Percentiles rank a stretch among this genome's conserved stretches.
These are phyloP conservation scores for Dryobota labecula DNA, from an alignment of 2,888 invertebrate species.

Conservation along the genomic window DNA sequence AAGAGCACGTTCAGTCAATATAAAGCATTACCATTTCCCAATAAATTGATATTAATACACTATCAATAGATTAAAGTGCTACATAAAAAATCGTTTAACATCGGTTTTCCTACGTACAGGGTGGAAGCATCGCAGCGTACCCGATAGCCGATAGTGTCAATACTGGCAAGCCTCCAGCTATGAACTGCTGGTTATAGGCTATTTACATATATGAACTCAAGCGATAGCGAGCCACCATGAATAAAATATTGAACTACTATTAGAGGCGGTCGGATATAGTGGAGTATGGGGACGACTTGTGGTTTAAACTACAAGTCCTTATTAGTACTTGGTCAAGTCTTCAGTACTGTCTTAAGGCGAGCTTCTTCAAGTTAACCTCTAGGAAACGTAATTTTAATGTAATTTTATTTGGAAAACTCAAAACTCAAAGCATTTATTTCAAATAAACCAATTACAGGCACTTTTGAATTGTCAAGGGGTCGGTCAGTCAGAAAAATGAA, in stretches of 20 bases:
- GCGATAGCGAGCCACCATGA: constrained; percentile 61
- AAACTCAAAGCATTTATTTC: no score
- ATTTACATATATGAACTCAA: constrained; percentile 77
- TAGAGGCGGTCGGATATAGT: constrained; percentile 23
- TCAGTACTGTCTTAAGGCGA: no score
- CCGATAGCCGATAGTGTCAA: constrained; percentile 81
- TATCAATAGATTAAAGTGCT: constrained; percentile 47
- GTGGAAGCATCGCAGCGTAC: constrained; percentile 57
- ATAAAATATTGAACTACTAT: constrained; percentile 60
- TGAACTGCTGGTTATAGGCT: constrained; percentile 66
- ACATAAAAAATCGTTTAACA: constrained; percentile 50
- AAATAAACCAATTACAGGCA: no score
- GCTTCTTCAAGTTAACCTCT: no score
- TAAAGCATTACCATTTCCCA: constrained; percentile 35
- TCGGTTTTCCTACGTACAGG: constrained; percentile 39
- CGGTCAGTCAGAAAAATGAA: no score
- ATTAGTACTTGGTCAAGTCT: no score
- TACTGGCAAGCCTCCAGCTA: constrained; percentile 83
- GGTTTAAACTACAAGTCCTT: not conserved
- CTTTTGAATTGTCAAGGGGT: no score
- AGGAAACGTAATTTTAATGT: no score
- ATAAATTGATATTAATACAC: constrained; percentile 49
- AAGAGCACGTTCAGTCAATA: constrained; percentile 41
- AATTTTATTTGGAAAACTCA: no score
- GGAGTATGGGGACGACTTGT: not conserved